Evolutionary conservation across 2,113 vertebrate genomes (phyloP), one percentile per base, ranked within the genome.

Genomic region (Gymnarchus niloticus): DNA sequence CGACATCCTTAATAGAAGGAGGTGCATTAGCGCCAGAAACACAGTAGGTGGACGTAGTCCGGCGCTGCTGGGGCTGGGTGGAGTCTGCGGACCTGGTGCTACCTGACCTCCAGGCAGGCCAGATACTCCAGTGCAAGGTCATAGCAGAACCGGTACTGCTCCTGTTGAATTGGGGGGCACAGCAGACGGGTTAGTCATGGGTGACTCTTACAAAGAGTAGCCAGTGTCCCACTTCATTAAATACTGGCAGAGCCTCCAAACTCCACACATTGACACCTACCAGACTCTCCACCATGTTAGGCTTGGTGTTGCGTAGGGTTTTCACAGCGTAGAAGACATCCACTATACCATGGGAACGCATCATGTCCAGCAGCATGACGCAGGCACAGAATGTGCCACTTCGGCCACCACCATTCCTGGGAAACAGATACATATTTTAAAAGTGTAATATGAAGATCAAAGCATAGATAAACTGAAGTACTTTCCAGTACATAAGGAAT

Each of bases 271-370:
- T 12, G 0, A 25, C 48, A 83, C 95, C 96, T 91, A 99, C 98
- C 97, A 99, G 95, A 14, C 97, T 97, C 92, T 99, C 98, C 90
- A 99, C 98, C 98, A 99, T 99, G 92, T 99, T 99, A 92, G 98
- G 96, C 89, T 99, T 99, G 85, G 97, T 96, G 95, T 99, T 99
- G 88, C 97, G 96, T 88, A 99, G 95, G 0, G 94, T 98, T 94
- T 99, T 99, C 89, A 97, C 97, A 86, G 97, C 95, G 76, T 97
- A 99, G 94, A 99, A 99, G 87, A 98, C 95, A 57, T 99, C 98
- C 85, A 95, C 97, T 91, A 98, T 89, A 91, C 94, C 97, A 92
- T 99, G 98, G 88, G 96, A 96, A 81, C 95, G 96, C 85, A 98
- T 94, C 98, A 99, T 99, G 91, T 99, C 98, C 92, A 97, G 93